phyloP scores from a whole-genome alignment of 2,113 vertebrate species.

The Falco punctatus region DNA sequence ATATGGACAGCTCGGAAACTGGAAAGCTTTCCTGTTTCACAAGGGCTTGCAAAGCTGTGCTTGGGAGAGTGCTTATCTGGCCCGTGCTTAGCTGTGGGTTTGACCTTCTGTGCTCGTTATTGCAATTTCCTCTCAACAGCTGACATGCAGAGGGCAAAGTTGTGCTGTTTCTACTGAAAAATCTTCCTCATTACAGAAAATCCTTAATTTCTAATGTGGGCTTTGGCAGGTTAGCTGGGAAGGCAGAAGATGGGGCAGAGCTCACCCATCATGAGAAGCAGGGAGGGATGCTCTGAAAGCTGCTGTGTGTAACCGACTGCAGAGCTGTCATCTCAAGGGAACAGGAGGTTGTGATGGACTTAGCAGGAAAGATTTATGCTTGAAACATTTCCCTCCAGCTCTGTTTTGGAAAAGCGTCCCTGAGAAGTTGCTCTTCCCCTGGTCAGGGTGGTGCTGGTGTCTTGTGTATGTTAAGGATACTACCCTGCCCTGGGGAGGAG shows the following conservation, averaged over 20 bases:
- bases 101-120: background rate
- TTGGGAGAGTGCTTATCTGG: background rate
- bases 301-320: background rate
- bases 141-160: background rate
- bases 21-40: background rate
- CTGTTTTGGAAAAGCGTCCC: background rate
- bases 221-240: background rate
- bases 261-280: background rate
- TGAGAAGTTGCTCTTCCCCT: background rate
- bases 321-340: background rate
- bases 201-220: background rate
- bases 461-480: background rate
- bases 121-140: background rate
- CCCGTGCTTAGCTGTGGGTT: background rate
- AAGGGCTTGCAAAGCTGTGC: background rate
- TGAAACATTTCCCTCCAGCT: background rate
- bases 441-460: background rate
- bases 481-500: background rate
- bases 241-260: background rate
- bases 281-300: background rate
- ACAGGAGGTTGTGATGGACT: background rate
- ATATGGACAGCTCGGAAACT: background rate
- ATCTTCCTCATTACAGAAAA: background rate
- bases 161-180: background rate
- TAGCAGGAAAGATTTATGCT: background rate